These are phyloP conservation scores for Lordiphosa fenestrarum DNA, from an alignment of 2,888 invertebrate species.

Conservation along the genomic window DNA sequence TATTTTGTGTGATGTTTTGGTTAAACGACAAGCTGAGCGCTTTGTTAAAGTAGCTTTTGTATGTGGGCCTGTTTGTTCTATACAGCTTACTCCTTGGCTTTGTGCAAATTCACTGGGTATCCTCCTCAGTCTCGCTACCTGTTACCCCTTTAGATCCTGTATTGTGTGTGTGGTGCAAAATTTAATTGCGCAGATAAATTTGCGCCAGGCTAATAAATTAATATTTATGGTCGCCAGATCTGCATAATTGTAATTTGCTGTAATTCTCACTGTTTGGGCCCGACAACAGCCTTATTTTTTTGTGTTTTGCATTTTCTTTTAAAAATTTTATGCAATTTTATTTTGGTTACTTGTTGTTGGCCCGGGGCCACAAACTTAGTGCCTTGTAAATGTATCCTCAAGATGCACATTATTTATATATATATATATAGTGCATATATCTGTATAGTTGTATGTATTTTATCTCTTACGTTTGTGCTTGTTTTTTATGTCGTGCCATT, in stretches of 20 bases:
- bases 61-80: too few relatives aligned
- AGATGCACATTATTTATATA: conserved; percentile 48
- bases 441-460: conserved; percentile 32
- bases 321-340: conserved; percentile 37
- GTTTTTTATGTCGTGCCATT: conserved; percentile 72
- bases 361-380: conserved; percentile 64
- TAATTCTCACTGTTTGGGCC: background rate
- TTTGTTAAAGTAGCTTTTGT: too few relatives aligned
- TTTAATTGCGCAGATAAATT: conserved; percentile 73
- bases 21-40: too few relatives aligned
- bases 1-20: too few relatives aligned
- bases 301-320: conserved; percentile 7
- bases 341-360: conserved; percentile 46
- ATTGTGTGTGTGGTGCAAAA: conserved; percentile 38
- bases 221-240: conserved; percentile 58
- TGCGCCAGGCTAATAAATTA: conserved; percentile 70
- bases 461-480: conserved; percentile 37
- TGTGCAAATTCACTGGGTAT: too few relatives aligned
- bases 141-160: too few relatives aligned
- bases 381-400: conserved; percentile 56
- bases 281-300: background rate
- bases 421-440: conserved; percentile 17
- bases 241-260: conserved; percentile 37
- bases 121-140: too few relatives aligned
- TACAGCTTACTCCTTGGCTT: too few relatives aligned